Conservation (phyloP, 2,113 vertebrate genomes). For the Holacanthus passer region DNA sequence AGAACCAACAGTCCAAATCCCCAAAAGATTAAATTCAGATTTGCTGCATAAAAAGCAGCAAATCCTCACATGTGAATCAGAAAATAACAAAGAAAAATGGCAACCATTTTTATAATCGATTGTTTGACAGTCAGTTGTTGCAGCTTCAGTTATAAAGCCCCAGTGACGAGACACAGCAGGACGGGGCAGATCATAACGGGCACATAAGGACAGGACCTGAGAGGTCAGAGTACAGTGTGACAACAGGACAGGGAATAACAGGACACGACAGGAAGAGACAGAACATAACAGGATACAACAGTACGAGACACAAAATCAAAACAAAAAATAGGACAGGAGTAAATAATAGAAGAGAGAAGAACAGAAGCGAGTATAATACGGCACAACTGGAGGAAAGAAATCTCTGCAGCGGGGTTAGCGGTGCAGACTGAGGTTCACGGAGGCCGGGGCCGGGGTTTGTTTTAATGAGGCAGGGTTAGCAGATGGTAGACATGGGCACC, state of each 20-base stretch:
- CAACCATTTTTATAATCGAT: neutral
- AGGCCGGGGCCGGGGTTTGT: slow-evolving; percentile 15
- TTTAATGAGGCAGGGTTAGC: slow-evolving; percentile 68
- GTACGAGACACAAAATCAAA: neutral
- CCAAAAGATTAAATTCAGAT: neutral
- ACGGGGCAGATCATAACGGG: neutral
- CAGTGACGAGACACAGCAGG: neutral
- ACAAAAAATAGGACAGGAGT: neutral
- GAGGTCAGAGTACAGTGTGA: neutral
- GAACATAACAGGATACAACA: neutral
- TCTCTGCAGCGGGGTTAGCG: neutral
- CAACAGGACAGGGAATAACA: neutral
- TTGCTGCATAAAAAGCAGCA: neutral
- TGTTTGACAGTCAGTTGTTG: no score
- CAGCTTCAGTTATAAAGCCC: neutral
- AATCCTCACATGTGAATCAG: neutral
- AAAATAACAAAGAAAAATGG: no score
- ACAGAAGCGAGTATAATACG: neutral
- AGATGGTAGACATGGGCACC: slow-evolving; percentile 66
- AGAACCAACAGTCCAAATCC: neutral
- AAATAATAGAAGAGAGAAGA: neutral
- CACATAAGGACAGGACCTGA: neutral
- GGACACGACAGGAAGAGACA: neutral
- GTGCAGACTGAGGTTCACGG: neutral
- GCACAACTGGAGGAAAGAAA: neutral